These are phyloP conservation scores for Sesamia nonagrioides DNA, from an alignment of 1,140 invertebrate genomes.

Conservation along the genomic window DNA sequence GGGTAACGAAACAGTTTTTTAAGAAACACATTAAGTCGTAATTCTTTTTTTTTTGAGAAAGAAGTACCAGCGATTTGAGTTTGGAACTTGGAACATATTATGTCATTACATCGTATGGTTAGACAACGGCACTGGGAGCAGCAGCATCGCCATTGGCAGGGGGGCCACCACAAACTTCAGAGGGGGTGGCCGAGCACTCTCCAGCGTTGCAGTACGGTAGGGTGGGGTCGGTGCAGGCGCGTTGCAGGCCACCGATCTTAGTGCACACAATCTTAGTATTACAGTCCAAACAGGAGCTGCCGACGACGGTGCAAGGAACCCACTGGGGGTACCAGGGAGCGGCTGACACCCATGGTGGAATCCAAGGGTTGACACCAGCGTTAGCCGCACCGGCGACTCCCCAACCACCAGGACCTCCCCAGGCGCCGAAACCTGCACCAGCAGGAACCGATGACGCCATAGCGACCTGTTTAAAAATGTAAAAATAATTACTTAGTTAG, in stretches of 20 bases:
- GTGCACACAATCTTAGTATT: constrained; percentile 76
- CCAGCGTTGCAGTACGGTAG: constrained; percentile 80
- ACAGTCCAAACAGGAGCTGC: constrained; percentile 74
- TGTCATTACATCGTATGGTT: neutral
- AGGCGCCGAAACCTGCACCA: neutral
- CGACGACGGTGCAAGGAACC: constrained; percentile 72
- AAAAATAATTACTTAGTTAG: neutral
- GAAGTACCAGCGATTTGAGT: too few species aligned
- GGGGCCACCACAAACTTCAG: constrained; percentile 67
- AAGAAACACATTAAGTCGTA: too few species aligned
- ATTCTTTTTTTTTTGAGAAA: too few species aligned
- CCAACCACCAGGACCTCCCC: neutral
- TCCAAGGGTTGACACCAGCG: constrained; percentile 67
- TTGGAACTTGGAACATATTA: too few species aligned
- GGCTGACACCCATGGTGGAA: constrained; percentile 73
- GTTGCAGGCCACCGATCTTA: constrained; percentile 73
- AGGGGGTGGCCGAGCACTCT: constrained; percentile 77
- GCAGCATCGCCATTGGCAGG: constrained; percentile 50
- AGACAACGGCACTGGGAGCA: constrained; percentile 2
- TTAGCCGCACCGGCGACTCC: constrained; percentile 45
- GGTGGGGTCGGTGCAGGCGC: constrained; percentile 73
- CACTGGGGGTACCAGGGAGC: constrained; percentile 77
- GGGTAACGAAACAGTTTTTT: too few species aligned
- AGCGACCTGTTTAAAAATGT: constrained; percentile 58
- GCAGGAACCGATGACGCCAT: constrained; percentile 65